Percentiles rank a stretch among this genome's conserved stretches.
Conservation (phyloP, 2,888 invertebrate species). For the Arrhopalites spinosus region DNA sequence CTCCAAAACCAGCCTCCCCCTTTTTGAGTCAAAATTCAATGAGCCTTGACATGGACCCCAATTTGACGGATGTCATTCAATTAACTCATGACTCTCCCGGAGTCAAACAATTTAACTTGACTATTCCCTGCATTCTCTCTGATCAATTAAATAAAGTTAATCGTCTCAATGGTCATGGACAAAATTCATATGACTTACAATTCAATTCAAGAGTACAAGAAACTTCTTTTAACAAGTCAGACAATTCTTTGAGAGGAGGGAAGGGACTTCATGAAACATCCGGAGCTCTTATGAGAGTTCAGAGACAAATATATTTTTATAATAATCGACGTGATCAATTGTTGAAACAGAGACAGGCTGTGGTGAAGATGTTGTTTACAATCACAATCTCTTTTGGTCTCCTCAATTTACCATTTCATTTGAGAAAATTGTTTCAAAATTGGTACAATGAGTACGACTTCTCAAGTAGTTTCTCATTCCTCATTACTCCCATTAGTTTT, state of each 20-base stretch:
- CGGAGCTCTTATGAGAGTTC: not conserved
- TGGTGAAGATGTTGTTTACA: slow-evolving; percentile 84
- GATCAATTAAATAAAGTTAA: too few relatives aligned
- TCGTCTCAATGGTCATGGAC: too few relatives aligned
- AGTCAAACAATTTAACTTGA: too few relatives aligned
- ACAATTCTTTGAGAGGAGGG: not conserved
- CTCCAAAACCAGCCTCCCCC: not conserved
- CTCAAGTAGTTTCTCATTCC: slow-evolving; percentile 73
- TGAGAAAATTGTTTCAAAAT: slow-evolving; percentile 83
- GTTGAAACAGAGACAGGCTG: slow-evolving; percentile 78
- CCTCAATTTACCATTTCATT: slow-evolving; percentile 87
- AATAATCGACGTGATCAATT: not conserved
- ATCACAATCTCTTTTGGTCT: slow-evolving; percentile 87
- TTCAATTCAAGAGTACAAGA: too few relatives aligned
- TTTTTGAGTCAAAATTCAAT: not conserved
- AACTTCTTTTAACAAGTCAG: too few relatives aligned
- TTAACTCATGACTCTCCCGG: too few relatives aligned
- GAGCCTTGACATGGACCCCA: not conserved
- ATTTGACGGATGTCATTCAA: too few relatives aligned
- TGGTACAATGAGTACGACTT: slow-evolving; percentile 71
- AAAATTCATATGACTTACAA: too few relatives aligned
- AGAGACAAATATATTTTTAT: not conserved
- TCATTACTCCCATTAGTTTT: slow-evolving; percentile 76
- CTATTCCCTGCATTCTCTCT: too few relatives aligned
- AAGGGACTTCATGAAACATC: not conserved